These are phyloP conservation scores for Pediacus dermestoides DNA, from an alignment of 2,888 invertebrate genomes.

Conservation along the genomic window DNA sequence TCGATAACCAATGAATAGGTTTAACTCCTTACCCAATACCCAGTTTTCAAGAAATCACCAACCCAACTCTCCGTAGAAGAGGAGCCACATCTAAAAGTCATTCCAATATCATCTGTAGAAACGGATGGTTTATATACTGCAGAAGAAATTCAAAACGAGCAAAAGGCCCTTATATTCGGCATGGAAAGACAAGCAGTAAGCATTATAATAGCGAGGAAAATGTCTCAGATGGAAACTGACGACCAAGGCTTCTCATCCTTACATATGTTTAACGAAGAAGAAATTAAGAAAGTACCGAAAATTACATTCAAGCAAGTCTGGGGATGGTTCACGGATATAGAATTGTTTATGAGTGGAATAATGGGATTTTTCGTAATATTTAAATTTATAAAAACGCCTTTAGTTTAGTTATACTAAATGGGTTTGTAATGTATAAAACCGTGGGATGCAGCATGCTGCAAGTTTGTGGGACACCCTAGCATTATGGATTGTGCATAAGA, in stretches of 20 bases:
- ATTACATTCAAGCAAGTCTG: constrained; percentile 16
- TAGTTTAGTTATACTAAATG: constrained; percentile 15
- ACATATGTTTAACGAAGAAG: constrained; percentile 14
- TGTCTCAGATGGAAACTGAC: constrained; percentile 16
- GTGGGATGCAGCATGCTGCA: constrained; percentile 15
- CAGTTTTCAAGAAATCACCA: constrained; percentile 10
- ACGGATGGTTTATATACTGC: constrained; percentile 20
- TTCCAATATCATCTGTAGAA: constrained; percentile 21
- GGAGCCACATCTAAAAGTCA: constrained; percentile 11
- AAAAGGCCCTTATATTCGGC: constrained; percentile 16
- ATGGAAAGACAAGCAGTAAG: constrained; percentile 18
- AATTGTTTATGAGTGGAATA: constrained; percentile 14
- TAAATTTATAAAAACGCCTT: constrained; percentile 10
- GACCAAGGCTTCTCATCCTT: constrained; percentile 17
- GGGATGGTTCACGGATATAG: constrained; percentile 19
- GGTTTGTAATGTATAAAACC: constrained; percentile 15
- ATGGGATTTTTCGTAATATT: constrained; percentile 20
- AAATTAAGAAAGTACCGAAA: constrained; percentile 16
- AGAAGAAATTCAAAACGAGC: constrained; percentile 19
- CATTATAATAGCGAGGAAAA: constrained; percentile 19
- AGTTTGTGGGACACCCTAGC: constrained; percentile 16
- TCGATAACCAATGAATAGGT: constrained; percentile 21
- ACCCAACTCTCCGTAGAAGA: constrained; percentile 11
- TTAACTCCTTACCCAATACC: constrained; percentile 15
- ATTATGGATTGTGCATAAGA: too few relatives aligned